Base-by-base conservation (phyloP, 2,797 vertebrate species). In the Pampus argenteus region DNA sequence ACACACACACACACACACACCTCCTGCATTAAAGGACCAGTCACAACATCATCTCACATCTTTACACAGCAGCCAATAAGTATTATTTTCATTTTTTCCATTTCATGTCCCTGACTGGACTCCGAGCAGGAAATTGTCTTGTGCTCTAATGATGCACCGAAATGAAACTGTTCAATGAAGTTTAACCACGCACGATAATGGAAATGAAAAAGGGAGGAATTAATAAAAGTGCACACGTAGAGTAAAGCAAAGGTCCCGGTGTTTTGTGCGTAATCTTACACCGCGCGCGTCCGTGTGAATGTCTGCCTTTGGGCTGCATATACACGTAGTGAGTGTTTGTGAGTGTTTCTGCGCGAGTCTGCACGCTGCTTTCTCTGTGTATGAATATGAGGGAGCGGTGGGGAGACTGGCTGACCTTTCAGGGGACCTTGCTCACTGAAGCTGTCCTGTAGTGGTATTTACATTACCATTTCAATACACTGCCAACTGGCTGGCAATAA, bases 391-490 rank as follows among this genome's bases (percentile, higher is more conserved):
- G 70, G 26, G 29, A 75, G 72, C 66, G 49, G 82, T 74, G 81
- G 72, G 65, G 77, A 68, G 75, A 86, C 82, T 63, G 67, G 44
- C 62, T 94, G 93, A 94, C 93, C 93, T 95, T 94, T 94, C 28
- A 52, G 71, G 79, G 74, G 88, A 89, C 90, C 88, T 87, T 74
- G 81, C 83, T 90, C 79, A 87, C 89, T 89, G 92, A 85, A 85
- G 86, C 90, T 90, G 90, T 92, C 91, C 92, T 89, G 92, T 88
- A 89, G 90, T 93, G 90, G 84, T 93, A 93, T 93, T 93, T 92
- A 89, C 91, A 94, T 94, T 93, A 93, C 88, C 93, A 94, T 95
- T 94, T 94, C 94, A 95, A 95, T 93, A 91, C 91, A 91, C 89
- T 83, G 86, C 74, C 86, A 84, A 77, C 63, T 40, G 85, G 84